Evolutionary conservation across 2,888 invertebrate species (phyloP).

Genomic region (Keiferia lycopersicella): DNA sequence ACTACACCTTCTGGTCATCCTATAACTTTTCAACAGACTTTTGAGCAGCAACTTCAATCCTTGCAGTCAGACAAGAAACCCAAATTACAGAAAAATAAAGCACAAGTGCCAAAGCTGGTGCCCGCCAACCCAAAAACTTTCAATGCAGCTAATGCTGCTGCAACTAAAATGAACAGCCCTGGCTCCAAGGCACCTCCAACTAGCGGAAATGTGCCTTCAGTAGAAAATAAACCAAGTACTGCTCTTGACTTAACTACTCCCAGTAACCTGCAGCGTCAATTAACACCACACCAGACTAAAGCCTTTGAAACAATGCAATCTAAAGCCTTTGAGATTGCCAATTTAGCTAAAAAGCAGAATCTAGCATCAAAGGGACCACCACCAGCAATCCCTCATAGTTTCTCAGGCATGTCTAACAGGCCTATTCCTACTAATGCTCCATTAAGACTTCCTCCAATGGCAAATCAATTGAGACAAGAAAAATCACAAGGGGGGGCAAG

Average conservation of each 20-base stretch:
- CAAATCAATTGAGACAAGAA: conserved; percentile 62
- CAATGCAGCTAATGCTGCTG: conserved; percentile 57
- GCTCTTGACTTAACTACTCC: conserved; percentile 76
- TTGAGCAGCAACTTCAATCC: conserved; percentile 74
- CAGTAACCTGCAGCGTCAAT: conserved; percentile 66
- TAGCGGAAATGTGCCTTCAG: conserved; percentile 39
- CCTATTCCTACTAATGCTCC: conserved; percentile 51
- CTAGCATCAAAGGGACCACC: conserved; percentile 60
- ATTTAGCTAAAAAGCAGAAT: conserved; percentile 75
- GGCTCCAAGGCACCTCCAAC: conserved; percentile 49
- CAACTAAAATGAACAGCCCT: conserved; percentile 56
- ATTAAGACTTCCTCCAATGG: conserved; percentile 61
- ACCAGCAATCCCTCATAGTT: conserved; percentile 55
- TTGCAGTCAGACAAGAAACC: conserved; percentile 71
- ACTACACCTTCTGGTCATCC: conserved; percentile 59
- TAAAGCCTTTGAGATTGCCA: conserved; percentile 54
- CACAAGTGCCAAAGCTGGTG: conserved; percentile 73
- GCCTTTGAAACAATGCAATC: conserved; percentile 78
- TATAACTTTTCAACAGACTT: conserved; percentile 78
- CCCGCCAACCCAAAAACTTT: conserved; percentile 70
- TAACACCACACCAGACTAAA: conserved; percentile 70
- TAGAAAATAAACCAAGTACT: conserved; percentile 62
- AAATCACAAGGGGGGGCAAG: conserved; percentile 49
- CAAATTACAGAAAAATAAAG: conserved; percentile 69
- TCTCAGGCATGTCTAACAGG: conserved; percentile 57